Evolutionary conservation across 1,140 invertebrate genomes (phyloP), one percentile per base, ranked within the genome.

Genomic region (Papilio polytes): DNA sequence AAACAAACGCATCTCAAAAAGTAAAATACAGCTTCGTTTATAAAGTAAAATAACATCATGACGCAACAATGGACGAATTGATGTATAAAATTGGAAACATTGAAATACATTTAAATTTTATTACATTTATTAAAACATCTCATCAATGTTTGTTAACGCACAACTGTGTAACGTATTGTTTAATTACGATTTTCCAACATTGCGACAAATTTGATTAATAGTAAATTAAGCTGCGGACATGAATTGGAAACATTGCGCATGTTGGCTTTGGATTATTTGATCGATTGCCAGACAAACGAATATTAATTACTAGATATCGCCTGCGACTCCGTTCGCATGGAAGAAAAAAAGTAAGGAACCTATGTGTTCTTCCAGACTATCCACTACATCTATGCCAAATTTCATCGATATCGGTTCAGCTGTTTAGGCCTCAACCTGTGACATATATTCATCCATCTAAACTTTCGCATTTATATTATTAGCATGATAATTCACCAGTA

Each of bases 201-300:
- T 70, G 63, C 63, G 63, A 70, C 63, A 70, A 70, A 36, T 70
- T 70, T 70, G 63, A 70, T 70, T 70, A 70, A 70, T 70, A 70
- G 63, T 70, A 70, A 70, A 70, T 70, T 70, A 70, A 70, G 13
- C 59, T 26, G 59, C 22, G 63, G 63, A 70, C 63, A 70, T 70
- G 63, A 70, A 70, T 70, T 63, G 59, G 59, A 63, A 63, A 63
- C 59, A 63, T 63, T 70, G 63, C 63, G 31, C 26, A 70, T 70
- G 26, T 63, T 70, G 63, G 26, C 22, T 31, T 31, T 31, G 22
- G 63, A 70, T 70, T 70, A 70, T 70, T 70, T 70, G 26, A 63
- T 31, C 63, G 63, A 31, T 70, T 70, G 26, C 10, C 22, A 70
- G 59, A 70, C 63, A 36, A 70, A 13, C 3, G 26, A 31, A 1